Conservation (phyloP, 53 echinoderm and acorn worm species). For the Actinopyga echinites region DNA sequence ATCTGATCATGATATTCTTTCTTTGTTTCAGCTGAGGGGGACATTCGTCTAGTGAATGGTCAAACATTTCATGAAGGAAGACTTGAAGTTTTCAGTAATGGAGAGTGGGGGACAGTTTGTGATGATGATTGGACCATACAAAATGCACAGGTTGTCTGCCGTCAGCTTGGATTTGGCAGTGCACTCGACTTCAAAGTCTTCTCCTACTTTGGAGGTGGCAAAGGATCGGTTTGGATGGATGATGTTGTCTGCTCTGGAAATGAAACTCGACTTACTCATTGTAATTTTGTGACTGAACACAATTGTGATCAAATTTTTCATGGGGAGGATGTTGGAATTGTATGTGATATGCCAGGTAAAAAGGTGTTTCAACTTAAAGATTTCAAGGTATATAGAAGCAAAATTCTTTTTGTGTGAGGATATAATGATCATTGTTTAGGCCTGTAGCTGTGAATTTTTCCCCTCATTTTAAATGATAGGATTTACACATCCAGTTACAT, state of each 20-base stretch:
- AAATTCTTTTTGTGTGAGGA: too few species aligned
- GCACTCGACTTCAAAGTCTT: neutral
- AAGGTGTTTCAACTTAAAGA: too few species aligned
- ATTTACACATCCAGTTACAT: too few species aligned
- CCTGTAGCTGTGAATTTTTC: too few species aligned
- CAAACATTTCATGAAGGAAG: neutral
- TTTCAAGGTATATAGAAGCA: too few species aligned
- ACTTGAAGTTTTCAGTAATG: neutral
- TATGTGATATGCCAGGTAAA: too few species aligned
- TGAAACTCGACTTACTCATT: too few species aligned
- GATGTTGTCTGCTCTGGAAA: neutral
- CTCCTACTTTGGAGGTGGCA: neutral
- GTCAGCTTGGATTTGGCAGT: neutral
- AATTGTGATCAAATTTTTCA: too few species aligned
- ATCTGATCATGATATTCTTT: neutral
- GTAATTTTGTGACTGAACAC: too few species aligned
- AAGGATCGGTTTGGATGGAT: neutral
- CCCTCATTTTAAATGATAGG: too few species aligned
- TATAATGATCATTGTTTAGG: too few species aligned
- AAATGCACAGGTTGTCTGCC: neutral
- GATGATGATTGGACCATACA: neutral
- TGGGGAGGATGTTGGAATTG: too few species aligned
- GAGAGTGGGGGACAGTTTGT: constrained; percentile 2
- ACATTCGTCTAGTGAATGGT: neutral
- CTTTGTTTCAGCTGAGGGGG: neutral